Base-by-base conservation (phyloP, 2,888 invertebrate genomes). In the Epirrhoe alternata region DNA sequence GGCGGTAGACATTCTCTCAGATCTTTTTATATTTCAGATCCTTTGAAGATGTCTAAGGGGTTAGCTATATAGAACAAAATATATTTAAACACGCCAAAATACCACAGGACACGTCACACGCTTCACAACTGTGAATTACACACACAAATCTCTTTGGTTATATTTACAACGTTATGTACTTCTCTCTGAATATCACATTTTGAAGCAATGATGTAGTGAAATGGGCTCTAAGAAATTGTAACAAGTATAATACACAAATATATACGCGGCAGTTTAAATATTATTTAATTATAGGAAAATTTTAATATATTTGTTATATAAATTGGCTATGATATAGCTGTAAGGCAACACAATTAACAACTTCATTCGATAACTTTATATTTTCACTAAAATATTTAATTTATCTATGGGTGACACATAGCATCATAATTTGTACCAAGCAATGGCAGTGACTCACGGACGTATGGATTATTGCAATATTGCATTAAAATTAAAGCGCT, bases 121-220 rank as follows among this genome's bases (percentile, higher is more conserved):
- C 49, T 7, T 55, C 58, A 52, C 49, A 59, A 64, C 68, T 68
- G 66, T 70, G 68, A 70, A 73, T 72, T 63, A 68, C 77, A 75
- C 77, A 84, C 77, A 81, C 81, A 82, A 76, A 82, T 82, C 84
- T 90, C 90, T 90, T 90, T 90, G 90, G 90, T 90, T 83, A 80
- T 88, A 88, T 86, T 85, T 86, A 89, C 85, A 87, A 78, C 24
- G 74, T 75, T 71, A 79, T 77, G 77, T 77, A 78, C 72, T 77
- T 64, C 66, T 70, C 59, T 72, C 70, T 72, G 67, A 64, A 71
- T 61, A 68, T 68, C 64, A 70, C 63, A 70, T 35, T 35, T 64
- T 56, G 38, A 51, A 64, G 63, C 47, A 49, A 62, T 30, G 58
- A n/a, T 60, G 24, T 49, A 6, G 35, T 12, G 12, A 35, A 49